Evolutionary conservation across 2,113 vertebrate genomes (phyloP), one percentile per base, ranked within the genome.

Genomic region (Litocranius walleri): DNA sequence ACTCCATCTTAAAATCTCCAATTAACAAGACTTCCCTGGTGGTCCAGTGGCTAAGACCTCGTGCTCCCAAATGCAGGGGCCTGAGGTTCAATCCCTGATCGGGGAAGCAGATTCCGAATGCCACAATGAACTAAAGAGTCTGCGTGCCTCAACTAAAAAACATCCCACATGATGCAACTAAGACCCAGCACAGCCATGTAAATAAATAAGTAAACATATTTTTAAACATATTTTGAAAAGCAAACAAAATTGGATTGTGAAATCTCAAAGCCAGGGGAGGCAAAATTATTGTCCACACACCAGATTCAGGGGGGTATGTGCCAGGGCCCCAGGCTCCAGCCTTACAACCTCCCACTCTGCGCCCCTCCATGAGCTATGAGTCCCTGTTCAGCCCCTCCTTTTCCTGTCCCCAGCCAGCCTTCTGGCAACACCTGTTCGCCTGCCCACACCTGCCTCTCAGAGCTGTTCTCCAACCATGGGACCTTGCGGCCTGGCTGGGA

Each of bases 381-480:
- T n/a, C 56, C 91, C 25, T 56, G 23, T 54, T 30, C 85, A 43
- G 36, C 1, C 3, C 1, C 45, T 86, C 6, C 7, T 50, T 16
- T 78, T 67, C 82, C 77, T 33, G 59, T 29, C 48, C 33, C 15
- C 29, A 5, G 33, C n/a, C 59, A 48, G 48, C 23, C 10, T 61
- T 27, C 57, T n/a, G 25, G 67, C 67, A 71, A 71, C 19, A 12
- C 67, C 30, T 7, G 27, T 16, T 30, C 0, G 1, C 19, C 6
- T 0, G 14, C 8, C 23, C 8, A 1, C 29, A 36, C 10, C 25
- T 9, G 9, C 48, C 3, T 12, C 50, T 50, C 15, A 5, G 81
- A 30, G 30, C 78, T 11, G 4, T 17, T 36, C 27, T 80, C n/a
- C 3, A 13, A 19, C 9, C 0, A 0, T 0, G 1, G 40, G 23